Evolutionary conservation across 2,797 vertebrate species (phyloP).

Genomic region (Platalea minor): DNA sequence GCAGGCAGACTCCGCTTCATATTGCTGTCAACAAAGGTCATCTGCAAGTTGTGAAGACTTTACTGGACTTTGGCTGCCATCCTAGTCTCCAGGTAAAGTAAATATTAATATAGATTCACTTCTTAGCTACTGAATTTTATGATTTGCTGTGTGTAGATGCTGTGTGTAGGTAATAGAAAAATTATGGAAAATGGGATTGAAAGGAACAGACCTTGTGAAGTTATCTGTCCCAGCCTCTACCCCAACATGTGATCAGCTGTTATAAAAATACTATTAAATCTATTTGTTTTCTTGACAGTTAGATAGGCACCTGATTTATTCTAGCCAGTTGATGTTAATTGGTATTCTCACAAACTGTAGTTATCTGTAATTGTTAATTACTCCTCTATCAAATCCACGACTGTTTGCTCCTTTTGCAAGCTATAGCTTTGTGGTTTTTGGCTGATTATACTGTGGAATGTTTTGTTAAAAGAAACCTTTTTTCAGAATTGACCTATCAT

Average conservation of each 20-base stretch:
- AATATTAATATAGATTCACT: background rate
- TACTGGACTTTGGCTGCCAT: slow-evolving; percentile 97
- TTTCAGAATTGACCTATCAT: background rate
- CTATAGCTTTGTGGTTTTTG: background rate
- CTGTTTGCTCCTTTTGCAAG: background rate
- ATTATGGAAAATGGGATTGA: background rate
- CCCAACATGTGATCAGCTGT: background rate
- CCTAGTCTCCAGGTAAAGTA: slow-evolving; percentile 94
- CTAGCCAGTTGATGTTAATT: background rate
- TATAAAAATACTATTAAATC: background rate
- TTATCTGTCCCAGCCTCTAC: background rate
- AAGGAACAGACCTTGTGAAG: background rate
- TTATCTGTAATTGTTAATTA: background rate
- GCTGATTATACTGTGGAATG: background rate
- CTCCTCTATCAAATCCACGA: rapidly evolving
- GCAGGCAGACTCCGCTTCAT: slow-evolving; percentile 94
- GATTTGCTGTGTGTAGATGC: background rate
- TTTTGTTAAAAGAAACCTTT: background rate
- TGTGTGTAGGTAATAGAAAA: background rate
- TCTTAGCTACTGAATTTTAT: background rate
- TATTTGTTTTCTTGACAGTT: background rate
- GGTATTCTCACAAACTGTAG: background rate
- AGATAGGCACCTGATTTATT: background rate
- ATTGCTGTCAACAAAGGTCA: slow-evolving; percentile 99
- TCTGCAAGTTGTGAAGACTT: slow-evolving; percentile 96